Conservation (phyloP, 2,113 vertebrate genomes). For the Coregonus clupeaformis region DNA sequence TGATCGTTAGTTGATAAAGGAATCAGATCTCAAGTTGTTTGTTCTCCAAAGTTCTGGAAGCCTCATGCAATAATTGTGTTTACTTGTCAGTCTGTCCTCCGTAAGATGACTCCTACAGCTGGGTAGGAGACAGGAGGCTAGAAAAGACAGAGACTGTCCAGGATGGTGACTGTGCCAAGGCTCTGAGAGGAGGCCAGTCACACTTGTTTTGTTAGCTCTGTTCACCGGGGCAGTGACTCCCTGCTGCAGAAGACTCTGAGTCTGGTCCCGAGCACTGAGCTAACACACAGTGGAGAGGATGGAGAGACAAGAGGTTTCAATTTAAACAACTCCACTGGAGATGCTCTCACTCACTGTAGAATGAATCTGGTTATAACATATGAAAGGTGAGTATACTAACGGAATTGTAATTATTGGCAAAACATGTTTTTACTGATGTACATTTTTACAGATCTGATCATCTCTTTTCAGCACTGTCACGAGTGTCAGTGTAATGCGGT, state of each 20-base stretch:
- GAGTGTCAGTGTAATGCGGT: too few species aligned
- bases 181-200: conserved; percentile 69
- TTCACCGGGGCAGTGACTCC: conserved; percentile 54
- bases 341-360: conserved; percentile 27
- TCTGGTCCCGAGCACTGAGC: conserved; percentile 21
- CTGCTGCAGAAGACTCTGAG: conserved; percentile 28
- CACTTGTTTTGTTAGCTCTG: conserved; percentile 60
- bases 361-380: conserved; percentile 17
- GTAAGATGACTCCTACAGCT: conserved; percentile 45
- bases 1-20: background rate
- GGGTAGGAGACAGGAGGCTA: conserved; percentile 48
- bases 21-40: background rate
- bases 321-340: conserved; percentile 21
- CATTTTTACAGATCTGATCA: too few species aligned
- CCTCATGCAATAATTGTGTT: conserved; percentile 20
- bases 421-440: background rate
- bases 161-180: conserved; percentile 39
- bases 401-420: too few species aligned
- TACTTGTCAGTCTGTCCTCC: conserved; percentile 41
- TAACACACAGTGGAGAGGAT: conserved; percentile 6
- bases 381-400: conserved; percentile 62
- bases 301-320: conserved; percentile 23
- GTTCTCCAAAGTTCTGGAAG: conserved; percentile 3
- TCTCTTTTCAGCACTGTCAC: background rate
- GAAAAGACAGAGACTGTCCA: conserved; percentile 53